Evolutionary conservation across 2,888 invertebrate genomes (phyloP), one percentile per base, ranked within the genome.

Genomic region (Luffia ferchaultella): DNA sequence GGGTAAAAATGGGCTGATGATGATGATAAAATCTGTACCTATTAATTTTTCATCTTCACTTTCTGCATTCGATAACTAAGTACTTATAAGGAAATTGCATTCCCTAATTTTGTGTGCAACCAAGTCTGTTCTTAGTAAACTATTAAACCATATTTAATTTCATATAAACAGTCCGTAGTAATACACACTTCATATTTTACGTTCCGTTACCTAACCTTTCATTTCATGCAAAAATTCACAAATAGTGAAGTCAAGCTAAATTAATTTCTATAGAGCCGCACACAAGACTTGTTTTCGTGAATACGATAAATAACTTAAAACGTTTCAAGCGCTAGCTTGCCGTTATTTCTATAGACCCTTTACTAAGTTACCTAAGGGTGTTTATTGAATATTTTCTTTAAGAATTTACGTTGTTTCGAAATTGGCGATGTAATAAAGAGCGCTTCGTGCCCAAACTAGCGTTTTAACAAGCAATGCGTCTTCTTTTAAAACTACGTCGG

Each of bases 391-490:
- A 58, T 54, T 55, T 54, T 50, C 57, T 61, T 49, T 53, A 55
- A 54, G 57, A 55, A 57, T 63, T 62, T 62, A 62, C 62, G 63
- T 64, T 68, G 62, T 67, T 76, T 67, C 62, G 60, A 64, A 69
- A 60, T 69, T 68, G 64, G 65, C 61, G 62, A 58, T 57, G 57
- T 77, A 73, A 79, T 70, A 61, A 70, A 77, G 62, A 68, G 69
- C 66, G 67, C 65, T 77, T 75, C 79, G 80, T 80, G 82, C 77
- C 76, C 73, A 80, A 80, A 78, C 72, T 76, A 79, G 65, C 80
- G 68, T 79, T 79, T 73, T 68, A 69, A 68, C 65, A 65, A 66
- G 72, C 71, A 70, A 76, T 76, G 73, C 67, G 63, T 79, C 76
- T 75, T 71, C 64, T 74, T 78, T 78, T 74, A 67, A 65, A 71